These are phyloP conservation scores for Diacarnus erythraeanus DNA, from an alignment of 37 sponge, comb jelly and placozoan genomes.

Conservation along the genomic window DNA sequence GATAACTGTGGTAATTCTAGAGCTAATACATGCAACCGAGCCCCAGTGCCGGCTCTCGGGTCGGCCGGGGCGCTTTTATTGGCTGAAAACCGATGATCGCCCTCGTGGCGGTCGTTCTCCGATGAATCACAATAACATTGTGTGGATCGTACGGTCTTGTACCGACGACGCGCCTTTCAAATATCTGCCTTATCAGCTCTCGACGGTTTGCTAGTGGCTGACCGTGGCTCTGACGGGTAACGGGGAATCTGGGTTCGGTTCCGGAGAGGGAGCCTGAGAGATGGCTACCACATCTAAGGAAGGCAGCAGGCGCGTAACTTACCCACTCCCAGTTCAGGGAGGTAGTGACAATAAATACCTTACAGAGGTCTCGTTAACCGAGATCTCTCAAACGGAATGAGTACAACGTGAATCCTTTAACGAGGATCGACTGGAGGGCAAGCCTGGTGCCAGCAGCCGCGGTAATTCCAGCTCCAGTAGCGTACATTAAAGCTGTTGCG, in stretches of 20 bases:
- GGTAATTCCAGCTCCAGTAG: not conserved
- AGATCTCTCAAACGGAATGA: not conserved
- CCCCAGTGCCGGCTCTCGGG: not conserved
- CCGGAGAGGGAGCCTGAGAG: conserved; percentile 27
- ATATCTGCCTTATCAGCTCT: conserved; percentile 12
- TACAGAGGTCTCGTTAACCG: conserved; percentile 14
- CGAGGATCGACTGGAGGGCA: not conserved
- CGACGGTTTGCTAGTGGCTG: conserved; percentile 86
- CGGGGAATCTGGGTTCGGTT: conserved; percentile 38
- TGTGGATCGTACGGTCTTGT: not conserved
- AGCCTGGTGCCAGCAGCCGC: not conserved
- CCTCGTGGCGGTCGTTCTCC: not conserved
- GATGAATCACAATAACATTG: not conserved
- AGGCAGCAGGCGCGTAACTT: conserved; percentile 92
- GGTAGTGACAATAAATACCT: conserved; percentile 91
- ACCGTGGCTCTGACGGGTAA: conserved; percentile 90
- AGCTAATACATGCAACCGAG: not conserved
- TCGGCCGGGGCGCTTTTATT: not conserved
- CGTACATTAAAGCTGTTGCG: not conserved
- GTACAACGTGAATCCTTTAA: not conserved
- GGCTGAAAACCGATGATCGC: not conserved
- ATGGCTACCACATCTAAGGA: conserved; percentile 90
- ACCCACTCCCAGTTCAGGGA: conserved; percentile 92
- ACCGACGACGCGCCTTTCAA: not conserved
- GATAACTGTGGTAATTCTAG: not conserved